Conservation (phyloP, 2,888 invertebrate species). For the Polyommatus icarus region DNA sequence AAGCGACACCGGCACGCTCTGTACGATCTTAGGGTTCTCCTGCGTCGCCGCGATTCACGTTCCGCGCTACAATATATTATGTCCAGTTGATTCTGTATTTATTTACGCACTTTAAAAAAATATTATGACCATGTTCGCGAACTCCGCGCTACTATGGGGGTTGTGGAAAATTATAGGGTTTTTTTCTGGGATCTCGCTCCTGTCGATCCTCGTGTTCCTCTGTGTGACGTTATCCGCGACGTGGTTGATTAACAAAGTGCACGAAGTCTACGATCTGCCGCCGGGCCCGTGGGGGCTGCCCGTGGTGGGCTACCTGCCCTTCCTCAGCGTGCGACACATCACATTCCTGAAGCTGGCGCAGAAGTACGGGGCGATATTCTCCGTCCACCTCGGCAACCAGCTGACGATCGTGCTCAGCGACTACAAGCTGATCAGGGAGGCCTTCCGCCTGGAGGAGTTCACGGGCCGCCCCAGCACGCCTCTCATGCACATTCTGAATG, state of each 20-base stretch:
- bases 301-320: constrained; percentile 90
- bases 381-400: constrained; percentile 89
- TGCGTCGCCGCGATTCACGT: constrained; percentile 60
- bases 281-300: constrained; percentile 95
- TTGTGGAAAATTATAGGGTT: constrained; percentile 72
- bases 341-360: constrained; percentile 88
- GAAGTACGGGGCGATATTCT: constrained; percentile 90
- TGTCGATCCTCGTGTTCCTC: constrained; percentile 70
- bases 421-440: constrained; percentile 91
- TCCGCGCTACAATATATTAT: constrained; percentile 68
- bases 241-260: constrained; percentile 69
- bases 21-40: constrained; percentile 62
- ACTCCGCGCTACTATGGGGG: constrained; percentile 79
- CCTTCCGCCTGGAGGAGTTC: constrained; percentile 92
- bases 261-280: constrained; percentile 81
- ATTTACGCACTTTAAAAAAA: constrained; percentile 48
- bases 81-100: constrained; percentile 52
- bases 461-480: constrained; percentile 93
- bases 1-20: constrained; percentile 72
- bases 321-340: constrained; percentile 89
- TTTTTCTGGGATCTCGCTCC: constrained; percentile 57
- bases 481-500: constrained; percentile 91
- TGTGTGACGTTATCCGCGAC: constrained; percentile 74
- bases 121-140: constrained; percentile 63
- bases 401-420: constrained; percentile 92